Base-by-base conservation (phyloP, 2,113 vertebrate species). In the Centropus unirufus region DNA sequence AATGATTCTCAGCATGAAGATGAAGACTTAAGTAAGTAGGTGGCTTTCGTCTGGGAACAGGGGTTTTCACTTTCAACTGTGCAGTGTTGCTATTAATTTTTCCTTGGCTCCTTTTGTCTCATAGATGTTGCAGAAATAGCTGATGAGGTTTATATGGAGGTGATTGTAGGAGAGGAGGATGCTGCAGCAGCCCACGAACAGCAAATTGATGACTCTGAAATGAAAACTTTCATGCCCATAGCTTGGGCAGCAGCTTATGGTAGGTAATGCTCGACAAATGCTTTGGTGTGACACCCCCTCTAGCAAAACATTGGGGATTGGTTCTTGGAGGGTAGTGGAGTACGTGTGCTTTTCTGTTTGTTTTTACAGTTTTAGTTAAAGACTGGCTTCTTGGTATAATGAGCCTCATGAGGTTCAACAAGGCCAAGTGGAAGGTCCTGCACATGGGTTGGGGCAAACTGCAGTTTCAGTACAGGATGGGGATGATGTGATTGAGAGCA, bases 101-200 rank as follows among this genome's bases (percentile, higher is more conserved):
- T 57, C 86, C 34, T 80, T 81, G 68, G n/a, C 91, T 90, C 91
- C 54, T 96, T 96, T 97, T 97, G 36, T 97, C 92, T 96, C 83
- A 86, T 97, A 99, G 99, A 98, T 97, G 98, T 98, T 92, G 98
- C 98, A 54, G 98, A 99, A 98, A 98, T 99, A 85, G 98, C 99
- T 62, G 99, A 99, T 94, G 99, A 99, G 96, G 99, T 99, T 83
- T 99, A 99, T 97, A 99, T 99, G 99, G 99, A 99, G 95, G 99
- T 99, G 96, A 99, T 99, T 85, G 99, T 99, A 93, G 99, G 98
- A 88, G 99, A 99, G 51, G 99, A 99, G 78, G 99, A 99, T 94
- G 98, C 97, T 0, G 98, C 98, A 42, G 98, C 98, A 1, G 97
- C 97, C 66, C 99, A 99, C 8, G 98, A 99, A 68, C 98, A 98